Conservation (phyloP, 64 coral and sea anemone genomes). For the Actinia equina region DNA sequence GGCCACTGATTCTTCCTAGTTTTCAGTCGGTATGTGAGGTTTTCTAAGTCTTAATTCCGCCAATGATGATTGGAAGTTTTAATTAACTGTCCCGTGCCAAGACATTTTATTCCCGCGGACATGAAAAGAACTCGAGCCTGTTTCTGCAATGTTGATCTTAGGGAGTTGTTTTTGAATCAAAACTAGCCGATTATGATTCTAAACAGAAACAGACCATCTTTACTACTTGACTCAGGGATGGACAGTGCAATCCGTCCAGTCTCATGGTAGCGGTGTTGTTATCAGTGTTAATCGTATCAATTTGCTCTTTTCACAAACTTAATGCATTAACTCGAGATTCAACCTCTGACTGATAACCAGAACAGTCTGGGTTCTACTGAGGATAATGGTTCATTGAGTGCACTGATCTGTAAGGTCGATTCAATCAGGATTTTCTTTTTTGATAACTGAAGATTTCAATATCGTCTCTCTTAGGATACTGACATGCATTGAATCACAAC, state of each 20-base stretch:
- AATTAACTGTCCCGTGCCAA: slow-evolving; percentile 4
- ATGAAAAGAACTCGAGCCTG: neutral
- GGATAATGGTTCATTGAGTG: neutral
- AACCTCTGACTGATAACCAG: slow-evolving; percentile 10
- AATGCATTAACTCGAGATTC: neutral
- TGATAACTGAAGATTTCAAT: slow-evolving; percentile 12
- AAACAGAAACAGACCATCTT: neutral
- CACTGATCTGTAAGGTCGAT: slow-evolving; percentile 2
- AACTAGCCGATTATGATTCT: neutral
- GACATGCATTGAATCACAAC: too few relatives aligned
- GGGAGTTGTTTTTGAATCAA: neutral
- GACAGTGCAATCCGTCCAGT: neutral
- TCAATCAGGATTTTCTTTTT: neutral
- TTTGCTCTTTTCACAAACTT: neutral
- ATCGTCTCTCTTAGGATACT: neutral
- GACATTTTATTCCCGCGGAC: neutral
- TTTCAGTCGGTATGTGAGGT: neutral
- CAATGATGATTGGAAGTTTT: neutral
- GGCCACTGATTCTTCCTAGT: neutral
- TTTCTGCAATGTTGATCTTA: neutral
- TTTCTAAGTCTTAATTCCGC: neutral
- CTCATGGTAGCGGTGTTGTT: neutral
- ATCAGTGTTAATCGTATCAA: slow-evolving; percentile 4
- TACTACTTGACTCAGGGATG: neutral
- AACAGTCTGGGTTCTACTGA: neutral